These are phyloP conservation scores for Notechis scutatus DNA, from an alignment of 2,113 vertebrate species.

Conservation along the genomic window DNA sequence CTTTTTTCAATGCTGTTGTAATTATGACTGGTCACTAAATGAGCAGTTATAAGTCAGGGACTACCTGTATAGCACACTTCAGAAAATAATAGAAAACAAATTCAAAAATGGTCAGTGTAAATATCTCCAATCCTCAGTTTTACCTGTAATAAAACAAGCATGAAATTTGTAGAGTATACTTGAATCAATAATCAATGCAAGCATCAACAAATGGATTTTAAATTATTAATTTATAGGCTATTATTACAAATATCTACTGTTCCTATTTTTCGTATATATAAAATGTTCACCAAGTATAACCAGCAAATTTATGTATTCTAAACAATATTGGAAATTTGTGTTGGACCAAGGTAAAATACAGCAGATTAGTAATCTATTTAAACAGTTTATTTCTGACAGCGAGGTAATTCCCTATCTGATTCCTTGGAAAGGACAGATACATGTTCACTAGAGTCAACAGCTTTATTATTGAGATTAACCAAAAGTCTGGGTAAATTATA, in stretches of 20 bases:
- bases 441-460: constrained; percentile 49
- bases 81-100: not conserved
- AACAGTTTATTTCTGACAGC: constrained; percentile 32
- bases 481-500: constrained; percentile 66
- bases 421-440: constrained; percentile 23
- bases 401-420: constrained; percentile 38
- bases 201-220: not conserved
- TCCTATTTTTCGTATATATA: constrained; percentile 21
- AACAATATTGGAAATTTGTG: not conserved
- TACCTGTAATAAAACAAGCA: not conserved
- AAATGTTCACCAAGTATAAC: not conserved
- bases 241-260: constrained; percentile 26
- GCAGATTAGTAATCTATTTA: constrained; percentile 57
- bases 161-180: not conserved
- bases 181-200: not conserved
- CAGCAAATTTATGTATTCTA: not conserved
- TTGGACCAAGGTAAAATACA: constrained; percentile 15
- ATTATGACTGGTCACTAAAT: not conserved
- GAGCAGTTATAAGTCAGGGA: not conserved
- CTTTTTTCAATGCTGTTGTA: not conserved
- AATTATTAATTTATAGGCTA: not conserved
- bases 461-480: constrained; percentile 61
- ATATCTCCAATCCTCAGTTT: not conserved
- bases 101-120: not conserved
- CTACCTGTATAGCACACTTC: not conserved